Percentiles rank a stretch among this genome's conserved stretches.
These are phyloP conservation scores for Argyrosomus japonicus DNA, from an alignment of 2,113 vertebrate genomes.

Conservation along the genomic window DNA sequence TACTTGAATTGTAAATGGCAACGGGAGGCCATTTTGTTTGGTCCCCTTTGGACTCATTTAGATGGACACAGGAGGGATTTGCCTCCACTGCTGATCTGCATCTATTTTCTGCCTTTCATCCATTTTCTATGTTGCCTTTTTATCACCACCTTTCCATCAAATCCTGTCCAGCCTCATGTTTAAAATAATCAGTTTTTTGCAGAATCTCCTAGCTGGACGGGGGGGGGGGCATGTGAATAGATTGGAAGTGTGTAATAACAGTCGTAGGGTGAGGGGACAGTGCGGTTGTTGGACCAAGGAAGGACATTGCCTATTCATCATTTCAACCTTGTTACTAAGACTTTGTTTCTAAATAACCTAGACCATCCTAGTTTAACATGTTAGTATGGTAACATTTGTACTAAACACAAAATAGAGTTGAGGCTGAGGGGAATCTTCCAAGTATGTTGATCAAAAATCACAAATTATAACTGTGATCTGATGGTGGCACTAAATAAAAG, in stretches of 20 bases:
- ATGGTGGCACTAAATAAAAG: not conserved
- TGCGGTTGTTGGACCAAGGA: slow-evolving; percentile 2
- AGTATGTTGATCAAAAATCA: not conserved
- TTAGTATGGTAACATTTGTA: not conserved
- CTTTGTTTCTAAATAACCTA: slow-evolving; percentile 9
- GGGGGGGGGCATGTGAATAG: slow-evolving; percentile 26
- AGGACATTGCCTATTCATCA: slow-evolving; percentile 3
- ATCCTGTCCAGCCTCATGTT: slow-evolving; percentile 81
- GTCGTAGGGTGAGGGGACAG: slow-evolving; percentile 40
- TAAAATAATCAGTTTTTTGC: slow-evolving; percentile 94
- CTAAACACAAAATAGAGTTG: not conserved
- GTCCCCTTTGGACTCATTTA: slow-evolving; percentile 72
- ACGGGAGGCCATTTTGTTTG: slow-evolving; percentile 74
- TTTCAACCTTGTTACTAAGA: slow-evolving; percentile 3
- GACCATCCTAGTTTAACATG: not conserved
- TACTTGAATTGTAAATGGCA: slow-evolving; percentile 76
- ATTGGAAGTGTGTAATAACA: slow-evolving; percentile 32
- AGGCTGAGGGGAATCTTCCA: not conserved
- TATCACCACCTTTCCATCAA: slow-evolving; percentile 75
- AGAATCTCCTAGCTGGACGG: slow-evolving; percentile 83
- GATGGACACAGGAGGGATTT: slow-evolving; percentile 75
- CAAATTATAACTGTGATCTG: not conserved
- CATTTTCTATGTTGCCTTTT: slow-evolving; percentile 78
- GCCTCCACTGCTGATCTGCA: slow-evolving; percentile 77
- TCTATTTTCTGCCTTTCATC: slow-evolving; percentile 80